Base-by-base conservation (phyloP, 2,113 vertebrate genomes). In the Chionomys nivalis region DNA sequence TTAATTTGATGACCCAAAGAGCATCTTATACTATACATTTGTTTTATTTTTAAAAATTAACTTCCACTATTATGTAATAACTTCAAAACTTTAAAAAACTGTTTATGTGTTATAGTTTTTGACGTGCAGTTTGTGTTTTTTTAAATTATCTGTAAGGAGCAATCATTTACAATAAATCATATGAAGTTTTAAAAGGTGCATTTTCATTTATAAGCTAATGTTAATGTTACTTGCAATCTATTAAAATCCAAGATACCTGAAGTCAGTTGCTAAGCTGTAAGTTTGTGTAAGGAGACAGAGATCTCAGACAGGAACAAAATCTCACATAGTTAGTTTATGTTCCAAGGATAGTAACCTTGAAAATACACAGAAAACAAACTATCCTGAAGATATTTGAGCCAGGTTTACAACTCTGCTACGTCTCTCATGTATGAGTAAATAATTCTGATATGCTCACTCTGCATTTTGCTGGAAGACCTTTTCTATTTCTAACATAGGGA, bases 401-500 rank as follows among this genome's bases (percentile, higher is more conserved):
- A 66, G 19, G 6, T 85, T 88, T 79, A 65, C 1, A 44, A 23
- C 39, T 7, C 49, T 88, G 7, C 14, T 16, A 52, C 2, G 10
- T 87, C 31, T 17, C 44, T 94, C 19, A 42, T 77, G 86, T 68
- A 55, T 77, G 26, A 94, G 89, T 21, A 55, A 94, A 86, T 58
- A 47, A 90, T 73, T 88, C 70, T 78, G 36, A 47, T 1, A 68
- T 12, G 3, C 36, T 93, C 7, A 91, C 77, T 87, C 4, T 89
- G 12, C 81, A 39, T n/a, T 97, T 85, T 55, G 79, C 1, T 87
- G 13, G 42, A 17, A 82, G 52, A 73, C 4, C 5, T 10, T 55
- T 52, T 81, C 89, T 42, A 92, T 79, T 89, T 94, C 42, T 91
- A 94, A 75, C 6, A 76, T 75, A 47, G 7, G 63, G 88, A 90